Base-by-base conservation (phyloP, 2,113 vertebrate genomes). In the Vanacampus margaritifer region DNA sequence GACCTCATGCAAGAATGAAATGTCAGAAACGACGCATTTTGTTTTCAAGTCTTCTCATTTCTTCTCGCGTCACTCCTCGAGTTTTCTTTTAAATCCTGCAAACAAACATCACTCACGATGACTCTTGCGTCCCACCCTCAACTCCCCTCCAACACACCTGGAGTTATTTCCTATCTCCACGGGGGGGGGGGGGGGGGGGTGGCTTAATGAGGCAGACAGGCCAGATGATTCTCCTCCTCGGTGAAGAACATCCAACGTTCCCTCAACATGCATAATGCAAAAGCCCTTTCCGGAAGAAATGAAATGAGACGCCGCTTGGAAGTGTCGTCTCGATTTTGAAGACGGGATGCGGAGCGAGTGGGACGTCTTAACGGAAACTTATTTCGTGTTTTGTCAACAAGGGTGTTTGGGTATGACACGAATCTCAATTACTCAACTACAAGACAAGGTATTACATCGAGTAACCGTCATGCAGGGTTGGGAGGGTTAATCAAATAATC, bases 181-280 rank as follows among this genome's bases (percentile, higher is more conserved):
- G 16, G 72, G 85, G 81, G 76, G 70, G 73, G 69, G 78, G 75
- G 62, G 79, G 61, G 81, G 76, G 70, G 73, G 69, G 78, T 77
- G 62, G 79, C 58, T 79, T 88, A 89, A 87, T 87, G 88, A 87
- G 72, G 84, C 86, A 86, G 72, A 84, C 53, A 64, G 69, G 79
- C 79, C 86, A 85, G 83, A 87, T 86, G 86, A 88, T 87, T 84
- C 79, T 74, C 67, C 67, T 72, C 81, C 73, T 76, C 79, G 65
- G 61, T 84, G 72, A 80, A 79, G 79, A 78, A 85, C 76, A 69
- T 82, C 76, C 66, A 77, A 72, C 79, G 60, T 86, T 75, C 60
- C 79, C 76, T 73, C 73, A 74, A 80, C 79, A 74, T 78, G 66
- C 35, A 68, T 71, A 69, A 76, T 63, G 43, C 43, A 80, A 72